phyloP scores from a whole-genome alignment of 2,797 vertebrate genomes.

The Scomberomorus guttatus region DNA sequence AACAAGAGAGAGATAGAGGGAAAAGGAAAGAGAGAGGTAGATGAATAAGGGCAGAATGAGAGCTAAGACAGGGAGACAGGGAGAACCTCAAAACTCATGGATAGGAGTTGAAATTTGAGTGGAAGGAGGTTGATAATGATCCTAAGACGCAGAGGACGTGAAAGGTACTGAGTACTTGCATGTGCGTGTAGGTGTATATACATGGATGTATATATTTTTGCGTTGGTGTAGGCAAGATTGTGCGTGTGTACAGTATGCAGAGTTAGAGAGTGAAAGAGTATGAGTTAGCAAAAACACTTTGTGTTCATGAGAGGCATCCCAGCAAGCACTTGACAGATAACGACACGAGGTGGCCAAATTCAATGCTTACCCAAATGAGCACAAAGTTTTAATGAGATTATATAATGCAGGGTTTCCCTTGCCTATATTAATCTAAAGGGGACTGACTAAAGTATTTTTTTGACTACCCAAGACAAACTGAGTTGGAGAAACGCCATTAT shows the following conservation, averaged over 20 bases:
- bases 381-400: neutral
- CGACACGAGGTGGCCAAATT: conserved; percentile 11
- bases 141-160: conserved; percentile 58
- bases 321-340: conserved; percentile 71
- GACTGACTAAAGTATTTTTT: neutral
- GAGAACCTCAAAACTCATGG: conserved; percentile 64
- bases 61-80: conserved; percentile 52
- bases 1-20: conserved; percentile 73
- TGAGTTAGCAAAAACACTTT: conserved; percentile 70
- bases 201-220: conserved; percentile 47
- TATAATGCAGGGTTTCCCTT: conserved; percentile 1
- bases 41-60: conserved; percentile 49
- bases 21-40: conserved; percentile 69
- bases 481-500: neutral
- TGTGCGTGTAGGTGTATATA: conserved; percentile 50
- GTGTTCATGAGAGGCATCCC: conserved; percentile 73
- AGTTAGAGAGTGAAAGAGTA: conserved; percentile 62
- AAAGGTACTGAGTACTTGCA: conserved; percentile 56
- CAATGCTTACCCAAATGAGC: neutral
- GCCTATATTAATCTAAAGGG: neutral
- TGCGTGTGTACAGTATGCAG: conserved; percentile 80
- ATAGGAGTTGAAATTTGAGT: conserved; percentile 61
- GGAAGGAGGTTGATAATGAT: conserved; percentile 67
- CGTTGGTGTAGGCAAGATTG: conserved; percentile 60
- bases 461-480: neutral